Evolutionary conservation across 2,888 invertebrate species (phyloP).

Genomic region (Augochlorella aurata): DNA sequence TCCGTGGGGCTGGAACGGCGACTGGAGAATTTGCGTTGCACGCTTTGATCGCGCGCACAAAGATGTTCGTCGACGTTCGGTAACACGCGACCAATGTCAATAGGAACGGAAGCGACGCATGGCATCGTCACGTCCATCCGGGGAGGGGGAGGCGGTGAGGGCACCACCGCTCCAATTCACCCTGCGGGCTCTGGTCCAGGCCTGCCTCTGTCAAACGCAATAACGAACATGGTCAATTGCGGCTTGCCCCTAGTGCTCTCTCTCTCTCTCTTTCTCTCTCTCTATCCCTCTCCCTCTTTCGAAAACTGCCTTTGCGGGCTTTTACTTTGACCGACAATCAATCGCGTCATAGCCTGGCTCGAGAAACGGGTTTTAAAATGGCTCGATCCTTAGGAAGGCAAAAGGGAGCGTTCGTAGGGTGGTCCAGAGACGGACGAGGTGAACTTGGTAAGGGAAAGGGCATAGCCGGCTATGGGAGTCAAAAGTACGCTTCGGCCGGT

Average conservation of each 20-base stretch:
- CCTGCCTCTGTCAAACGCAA: slow-evolving; percentile 82
- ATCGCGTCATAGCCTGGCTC: not conserved
- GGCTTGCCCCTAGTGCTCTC: slow-evolving; percentile 4
- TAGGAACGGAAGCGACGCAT: slow-evolving; percentile 59
- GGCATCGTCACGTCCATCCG: slow-evolving; percentile 57
- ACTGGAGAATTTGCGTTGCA: slow-evolving; percentile 48
- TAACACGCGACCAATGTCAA: slow-evolving; percentile 63
- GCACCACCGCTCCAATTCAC: slow-evolving; percentile 83
- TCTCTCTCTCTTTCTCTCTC: not conserved
- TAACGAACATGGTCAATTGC: slow-evolving; percentile 43
- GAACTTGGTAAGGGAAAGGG: no score
- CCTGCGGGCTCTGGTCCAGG: slow-evolving; percentile 85
- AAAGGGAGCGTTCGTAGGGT: not conserved
- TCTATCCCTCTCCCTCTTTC: no score
- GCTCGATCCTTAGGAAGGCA: not conserved
- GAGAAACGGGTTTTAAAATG: not conserved
- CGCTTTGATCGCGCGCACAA: slow-evolving; percentile 38
- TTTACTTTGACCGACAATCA: slow-evolving; percentile 13
- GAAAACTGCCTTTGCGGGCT: not conserved
- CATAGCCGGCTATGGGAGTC: no score
- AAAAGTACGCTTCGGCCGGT: no score
- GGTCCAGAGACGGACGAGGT: not conserved
- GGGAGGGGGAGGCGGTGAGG: slow-evolving; percentile 75
- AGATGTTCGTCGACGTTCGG: slow-evolving; percentile 51
- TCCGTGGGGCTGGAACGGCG: slow-evolving; percentile 44